Conservation (phyloP, 1,140 invertebrate genomes). For the Eurosta solidaginis region DNA sequence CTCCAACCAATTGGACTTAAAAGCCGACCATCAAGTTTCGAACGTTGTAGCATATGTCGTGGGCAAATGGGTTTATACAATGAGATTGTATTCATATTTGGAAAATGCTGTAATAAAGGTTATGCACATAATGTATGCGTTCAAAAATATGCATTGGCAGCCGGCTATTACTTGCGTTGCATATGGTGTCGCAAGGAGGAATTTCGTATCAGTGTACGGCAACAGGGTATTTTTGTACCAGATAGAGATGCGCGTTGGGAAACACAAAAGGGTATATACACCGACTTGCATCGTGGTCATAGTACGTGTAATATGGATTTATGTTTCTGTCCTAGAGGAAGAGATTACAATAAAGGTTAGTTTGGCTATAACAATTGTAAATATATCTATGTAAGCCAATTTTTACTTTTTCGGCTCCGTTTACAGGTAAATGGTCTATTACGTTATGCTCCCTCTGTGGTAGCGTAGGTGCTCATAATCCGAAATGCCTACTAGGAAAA, state of each 20-base stretch:
- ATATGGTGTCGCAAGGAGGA: constrained; percentile 44
- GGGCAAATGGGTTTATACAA: constrained; percentile 5
- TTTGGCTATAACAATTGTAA: background rate
- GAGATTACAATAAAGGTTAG: constrained; percentile 34
- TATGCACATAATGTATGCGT: constrained; percentile 46
- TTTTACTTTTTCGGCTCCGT: background rate
- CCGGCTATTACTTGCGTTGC: constrained; percentile 52
- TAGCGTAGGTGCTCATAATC: constrained; percentile 29
- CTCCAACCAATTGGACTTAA: constrained; percentile 32
- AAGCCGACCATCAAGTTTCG: constrained; percentile 3
- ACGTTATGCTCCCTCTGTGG: constrained; percentile 32
- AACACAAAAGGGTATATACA: constrained; percentile 38
- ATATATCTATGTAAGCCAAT: background rate
- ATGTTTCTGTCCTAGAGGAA: constrained; percentile 42
- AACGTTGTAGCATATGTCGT: constrained; percentile 43
- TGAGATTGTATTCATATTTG: constrained; percentile 32
- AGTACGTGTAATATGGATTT: constrained; percentile 37
- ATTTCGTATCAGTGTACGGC: constrained; percentile 41
- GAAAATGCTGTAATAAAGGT: constrained; percentile 47
- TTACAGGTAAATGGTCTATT: constrained; percentile 32
- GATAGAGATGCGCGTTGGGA: constrained; percentile 53
- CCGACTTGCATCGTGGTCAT: constrained; percentile 41
- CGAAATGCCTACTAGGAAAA: constrained; percentile 11
- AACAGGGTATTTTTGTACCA: constrained; percentile 48
- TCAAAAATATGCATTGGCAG: constrained; percentile 41